Evolutionary conservation across 2,797 vertebrate genomes (phyloP).

Genomic region (Catostomus latipinnis): DNA sequence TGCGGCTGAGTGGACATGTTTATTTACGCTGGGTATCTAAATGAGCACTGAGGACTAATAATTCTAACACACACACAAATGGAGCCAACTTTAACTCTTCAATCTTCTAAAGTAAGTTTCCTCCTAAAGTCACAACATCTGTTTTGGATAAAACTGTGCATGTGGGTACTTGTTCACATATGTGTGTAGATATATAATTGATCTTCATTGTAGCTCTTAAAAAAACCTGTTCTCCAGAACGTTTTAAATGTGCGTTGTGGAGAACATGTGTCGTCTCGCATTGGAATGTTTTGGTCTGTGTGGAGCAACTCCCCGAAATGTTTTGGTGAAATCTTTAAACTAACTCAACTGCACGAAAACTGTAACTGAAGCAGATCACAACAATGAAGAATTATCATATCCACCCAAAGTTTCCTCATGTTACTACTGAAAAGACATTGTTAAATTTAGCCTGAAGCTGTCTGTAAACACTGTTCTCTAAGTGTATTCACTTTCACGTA

Average conservation of each 20-base stretch:
- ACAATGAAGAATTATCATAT: slow-evolving; percentile 3
- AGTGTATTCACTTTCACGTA: not conserved
- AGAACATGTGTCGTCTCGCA: slow-evolving; percentile 72
- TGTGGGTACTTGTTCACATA: slow-evolving; percentile 16
- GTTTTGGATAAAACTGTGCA: slow-evolving; percentile 14
- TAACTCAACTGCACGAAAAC: not conserved
- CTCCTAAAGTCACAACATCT: slow-evolving; percentile 29
- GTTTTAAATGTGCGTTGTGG: slow-evolving; percentile 64
- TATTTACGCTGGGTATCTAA: slow-evolving; percentile 69
- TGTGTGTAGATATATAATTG: not conserved
- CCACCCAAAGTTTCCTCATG: slow-evolving; percentile 15
- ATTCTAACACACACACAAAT: slow-evolving; percentile 68
- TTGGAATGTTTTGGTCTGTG: slow-evolving; percentile 73
- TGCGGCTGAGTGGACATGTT: slow-evolving; percentile 73
- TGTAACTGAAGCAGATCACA: not conserved
- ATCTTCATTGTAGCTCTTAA: slow-evolving; percentile 3
- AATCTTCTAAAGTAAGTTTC: slow-evolving; percentile 76
- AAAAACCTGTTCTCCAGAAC: slow-evolving; percentile 51
- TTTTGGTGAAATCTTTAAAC: slow-evolving; percentile 1
- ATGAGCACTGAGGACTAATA: slow-evolving; percentile 73
- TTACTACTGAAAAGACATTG: not conserved
- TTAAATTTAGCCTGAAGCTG: slow-evolving; percentile 6
- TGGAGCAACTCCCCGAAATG: not conserved
- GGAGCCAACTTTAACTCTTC: slow-evolving; percentile 82
- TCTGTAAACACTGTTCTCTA: slow-evolving; percentile 7